Base-by-base conservation (phyloP, 2,888 invertebrate species). In the Drosophila fulvimacula region DNA sequence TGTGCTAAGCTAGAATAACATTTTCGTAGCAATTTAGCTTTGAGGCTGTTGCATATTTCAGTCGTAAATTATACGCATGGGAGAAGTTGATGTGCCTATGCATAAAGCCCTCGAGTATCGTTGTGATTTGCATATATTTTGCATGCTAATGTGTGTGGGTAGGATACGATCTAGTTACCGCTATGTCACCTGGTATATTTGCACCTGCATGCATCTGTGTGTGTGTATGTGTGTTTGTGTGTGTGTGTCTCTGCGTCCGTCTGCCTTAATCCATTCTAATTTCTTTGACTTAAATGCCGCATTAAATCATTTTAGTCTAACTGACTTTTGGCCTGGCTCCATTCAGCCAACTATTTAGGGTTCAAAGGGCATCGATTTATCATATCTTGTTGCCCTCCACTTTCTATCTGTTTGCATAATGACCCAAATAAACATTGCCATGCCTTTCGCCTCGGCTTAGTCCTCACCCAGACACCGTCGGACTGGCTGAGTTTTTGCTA, bases 1-100 rank as follows among this genome's bases (percentile, higher is more conserved):
- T 68, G 69, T 63, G 67, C 19, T 38, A 73, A 61, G 74, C 53
- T 57, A 24, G 53, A 53, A 66, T 58, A 82, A 42, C 52, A 66
- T 69, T 73, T 77, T 73, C 60, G 59, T 63, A 69, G 62, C 67
- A 59, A 59, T 63, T 75, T 56, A 52, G 66, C 60, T 51, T 9
- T 62, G 66, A 60, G 46, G 67, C 64, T 74, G 78, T 68, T 84
- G 82, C 79, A 79, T 82, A 88, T 73, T 81, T 88, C 41, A 36
- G 60, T 49, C 62, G 52, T 70, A 79, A 85, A 82, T 68, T 64
- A 67, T 63, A 61, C 70, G 49, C 63, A 32, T 38, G 76, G 64
- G 65, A 59, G 56, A 64, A 56, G 49, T 61, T 63, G 63, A 59
- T 78, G 73, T 51, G 49, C 61, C 61, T 51, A 62, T 62, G 56